These are phyloP conservation scores for Acrossocheilus wenchowensis DNA, from an alignment of 2,797 vertebrate species.

Conservation along the genomic window DNA sequence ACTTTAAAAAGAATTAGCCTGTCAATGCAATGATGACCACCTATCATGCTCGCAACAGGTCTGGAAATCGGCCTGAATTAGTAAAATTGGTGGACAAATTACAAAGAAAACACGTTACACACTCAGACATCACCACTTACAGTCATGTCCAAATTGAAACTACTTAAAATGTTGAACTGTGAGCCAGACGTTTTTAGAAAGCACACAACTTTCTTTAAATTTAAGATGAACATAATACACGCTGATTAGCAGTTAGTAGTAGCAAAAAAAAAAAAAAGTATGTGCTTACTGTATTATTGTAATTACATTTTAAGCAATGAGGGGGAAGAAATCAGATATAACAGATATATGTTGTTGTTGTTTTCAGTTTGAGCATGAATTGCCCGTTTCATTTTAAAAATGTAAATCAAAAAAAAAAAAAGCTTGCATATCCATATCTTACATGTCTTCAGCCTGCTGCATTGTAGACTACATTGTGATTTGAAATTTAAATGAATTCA, in stretches of 20 bases:
- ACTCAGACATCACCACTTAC: neutral
- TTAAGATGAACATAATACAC: neutral
- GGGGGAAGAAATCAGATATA: too few relatives aligned
- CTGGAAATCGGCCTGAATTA: neutral
- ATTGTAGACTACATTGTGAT: neutral
- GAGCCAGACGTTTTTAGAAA: neutral
- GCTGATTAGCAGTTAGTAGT: neutral
- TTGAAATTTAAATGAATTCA: neutral
- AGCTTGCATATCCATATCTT: neutral
- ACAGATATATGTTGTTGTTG: too few relatives aligned
- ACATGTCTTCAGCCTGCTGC: neutral
- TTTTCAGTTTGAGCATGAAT: neutral
- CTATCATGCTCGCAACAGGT: neutral
- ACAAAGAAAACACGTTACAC: constrained; percentile 23
- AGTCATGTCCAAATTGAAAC: neutral
- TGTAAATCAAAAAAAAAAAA: neutral
- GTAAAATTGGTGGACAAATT: constrained; percentile 9
- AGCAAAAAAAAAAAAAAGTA: neutral
- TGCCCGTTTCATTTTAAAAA: neutral
- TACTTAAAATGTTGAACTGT: neutral
- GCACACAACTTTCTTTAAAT: neutral
- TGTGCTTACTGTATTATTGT: too few relatives aligned
- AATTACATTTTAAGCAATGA: too few relatives aligned
- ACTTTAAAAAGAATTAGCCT: neutral
- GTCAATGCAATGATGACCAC: neutral